Base-by-base conservation (phyloP, 2,888 invertebrate species). In the Lasioglossum figueresi region DNA sequence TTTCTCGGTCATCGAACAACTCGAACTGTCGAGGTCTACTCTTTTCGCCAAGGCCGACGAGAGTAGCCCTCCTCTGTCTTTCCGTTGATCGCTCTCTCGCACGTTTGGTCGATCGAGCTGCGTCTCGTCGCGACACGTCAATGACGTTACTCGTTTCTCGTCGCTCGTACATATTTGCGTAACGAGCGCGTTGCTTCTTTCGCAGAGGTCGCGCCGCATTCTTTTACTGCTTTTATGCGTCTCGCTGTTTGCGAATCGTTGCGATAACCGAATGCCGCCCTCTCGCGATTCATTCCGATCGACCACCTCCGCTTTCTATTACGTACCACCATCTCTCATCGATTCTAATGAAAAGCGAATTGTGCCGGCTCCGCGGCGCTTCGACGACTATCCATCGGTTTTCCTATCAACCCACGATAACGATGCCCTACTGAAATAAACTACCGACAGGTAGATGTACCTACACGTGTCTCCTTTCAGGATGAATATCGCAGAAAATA, bases 1-100 rank as follows among this genome's bases (percentile, higher is more conserved):
- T 83, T 82, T 84, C 82, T 85, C 87, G 85, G 86, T 85, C 88
- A 84, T 84, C 84, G 88, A 87, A 86, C 87, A 84, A 71, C 82
- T 74, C 48, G 40, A 79, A 63, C 37, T 73, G 66, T 40, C 80
- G 79, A 81, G 85, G 80, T 68, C 66, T 89, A 68, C 81, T 89
- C 82, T 84, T 87, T 88, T 86, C 84, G 75, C 76, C 88, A 90
- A 90, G 88, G 88, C 66, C 88, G 86, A 82, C 63, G 78, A 72
- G 70, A 70, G 45, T 56, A 79, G 76, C 71, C 73, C 52, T 45
- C 52, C 73, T 74, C 34, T 48, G 66, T 80, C 63, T 48, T 79
- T 71, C 76, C 79, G 66, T 84, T 66, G 16, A 56, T 52, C n/a
- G 63, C 68, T 70, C 59, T 10, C 43, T 75, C 68, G 72, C 43